These are phyloP conservation scores for Idaea biselata DNA, from an alignment of 2,888 invertebrate species.

Conservation along the genomic window DNA sequence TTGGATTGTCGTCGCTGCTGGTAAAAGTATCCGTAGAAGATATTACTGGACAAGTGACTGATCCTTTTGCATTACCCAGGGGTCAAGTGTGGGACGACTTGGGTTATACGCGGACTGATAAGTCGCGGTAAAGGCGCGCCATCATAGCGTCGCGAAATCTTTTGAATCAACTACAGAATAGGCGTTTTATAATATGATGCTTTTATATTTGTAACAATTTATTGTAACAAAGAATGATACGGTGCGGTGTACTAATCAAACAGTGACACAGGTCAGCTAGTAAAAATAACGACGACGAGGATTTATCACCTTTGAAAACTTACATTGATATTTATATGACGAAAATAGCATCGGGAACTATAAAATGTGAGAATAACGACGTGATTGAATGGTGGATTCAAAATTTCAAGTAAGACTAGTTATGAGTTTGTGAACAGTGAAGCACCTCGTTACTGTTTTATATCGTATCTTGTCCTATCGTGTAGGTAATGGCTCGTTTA, in stretches of 20 bases:
- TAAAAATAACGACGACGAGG: conserved; percentile 19
- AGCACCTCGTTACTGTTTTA: conserved; percentile 55
- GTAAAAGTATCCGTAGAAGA: not conserved
- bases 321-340: conserved; percentile 5
- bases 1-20: not conserved
- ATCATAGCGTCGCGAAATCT: too few relatives aligned
- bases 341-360: conserved; percentile 14
- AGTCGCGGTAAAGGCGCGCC: too few relatives aligned
- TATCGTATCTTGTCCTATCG: conserved; percentile 43
- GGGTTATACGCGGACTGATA: too few relatives aligned
- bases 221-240: too few relatives aligned
- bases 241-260: not conserved
- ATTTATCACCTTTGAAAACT: not conserved
- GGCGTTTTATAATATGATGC: too few relatives aligned
- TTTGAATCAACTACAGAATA: too few relatives aligned
- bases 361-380: conserved; percentile 8
- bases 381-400: not conserved
- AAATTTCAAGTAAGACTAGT: not conserved
- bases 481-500: not conserved
- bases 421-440: not conserved
- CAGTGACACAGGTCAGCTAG: conserved; percentile 14
- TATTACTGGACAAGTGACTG: too few relatives aligned
- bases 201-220: too few relatives aligned
- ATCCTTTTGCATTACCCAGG: too few relatives aligned
- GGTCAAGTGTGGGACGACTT: too few relatives aligned